These are phyloP conservation scores for Xiphorhynchus elegans DNA, from an alignment of 2,113 vertebrate genomes.

Conservation along the genomic window DNA sequence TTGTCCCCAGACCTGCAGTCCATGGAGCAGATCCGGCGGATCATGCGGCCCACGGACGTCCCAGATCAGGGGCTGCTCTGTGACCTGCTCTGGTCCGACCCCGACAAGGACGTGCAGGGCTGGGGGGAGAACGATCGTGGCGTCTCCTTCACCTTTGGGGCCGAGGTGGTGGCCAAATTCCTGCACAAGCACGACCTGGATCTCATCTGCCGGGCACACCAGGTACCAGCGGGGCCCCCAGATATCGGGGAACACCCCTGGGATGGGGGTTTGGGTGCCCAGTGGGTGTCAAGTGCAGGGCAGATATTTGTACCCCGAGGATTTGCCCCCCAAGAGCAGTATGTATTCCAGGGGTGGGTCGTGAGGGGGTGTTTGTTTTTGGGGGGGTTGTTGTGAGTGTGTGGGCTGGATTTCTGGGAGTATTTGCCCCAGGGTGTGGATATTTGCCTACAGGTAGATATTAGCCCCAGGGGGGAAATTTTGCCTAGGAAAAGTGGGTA, in stretches of 20 bases:
- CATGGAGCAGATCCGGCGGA: slow-evolving; percentile 96
- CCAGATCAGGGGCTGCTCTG: slow-evolving; percentile 96
- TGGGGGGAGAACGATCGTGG: slow-evolving; percentile 97
- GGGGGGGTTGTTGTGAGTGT: fast-evolving
- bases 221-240: slow-evolving; percentile 72
- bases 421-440: not conserved
- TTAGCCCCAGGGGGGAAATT: not conserved
- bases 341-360: not conserved
- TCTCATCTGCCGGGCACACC: slow-evolving; percentile 95
- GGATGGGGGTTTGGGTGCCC: not conserved
- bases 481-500: too few species aligned
- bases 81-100: slow-evolving; percentile 95
- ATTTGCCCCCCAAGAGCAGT: not conserved
- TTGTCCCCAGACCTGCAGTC: slow-evolving; percentile 95
- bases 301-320: fast-evolving
- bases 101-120: slow-evolving; percentile 95
- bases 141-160: slow-evolving; percentile 95
- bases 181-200: slow-evolving; percentile 97
- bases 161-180: slow-evolving; percentile 95
- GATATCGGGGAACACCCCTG: fast-evolving
- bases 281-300: fast-evolving
- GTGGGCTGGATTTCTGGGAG: too few species aligned
- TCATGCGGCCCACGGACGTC: slow-evolving; percentile 96
- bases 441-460: not conserved
- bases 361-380: not conserved